Percentiles rank a stretch among this genome's conserved stretches.
Conservation (phyloP, 2,797 vertebrate species). For the Champsocephalus esox region DNA sequence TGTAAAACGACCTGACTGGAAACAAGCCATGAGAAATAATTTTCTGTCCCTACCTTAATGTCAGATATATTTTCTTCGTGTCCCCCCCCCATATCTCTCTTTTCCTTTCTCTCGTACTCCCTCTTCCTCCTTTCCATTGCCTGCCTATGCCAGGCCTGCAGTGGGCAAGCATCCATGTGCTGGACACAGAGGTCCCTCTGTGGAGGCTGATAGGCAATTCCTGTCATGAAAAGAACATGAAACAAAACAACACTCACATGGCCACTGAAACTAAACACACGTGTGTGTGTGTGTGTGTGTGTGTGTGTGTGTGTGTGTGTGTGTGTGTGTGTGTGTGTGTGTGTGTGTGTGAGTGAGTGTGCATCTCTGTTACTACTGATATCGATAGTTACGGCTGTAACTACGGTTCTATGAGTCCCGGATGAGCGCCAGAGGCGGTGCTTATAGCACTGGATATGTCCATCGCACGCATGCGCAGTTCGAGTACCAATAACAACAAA, state of each 20-base stretch:
- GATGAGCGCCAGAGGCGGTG: too few relatives aligned
- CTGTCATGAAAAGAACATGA: slow-evolving; percentile 22
- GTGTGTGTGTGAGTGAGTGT: too few relatives aligned
- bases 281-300: not conserved
- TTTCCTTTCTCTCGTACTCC: not conserved
- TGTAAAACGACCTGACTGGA: slow-evolving; percentile 52
- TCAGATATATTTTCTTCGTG: slow-evolving; percentile 52
- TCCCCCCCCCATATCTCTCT: not conserved
- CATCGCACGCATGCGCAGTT: too few relatives aligned
- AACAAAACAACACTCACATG: slow-evolving; percentile 30
- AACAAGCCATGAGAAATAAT: slow-evolving; percentile 36
- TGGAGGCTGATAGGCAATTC: slow-evolving; percentile 46
- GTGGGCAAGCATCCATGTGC: slow-evolving; percentile 45
- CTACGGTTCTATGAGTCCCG: too few relatives aligned
- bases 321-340: too few relatives aligned
- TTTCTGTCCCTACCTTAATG: slow-evolving; percentile 32
- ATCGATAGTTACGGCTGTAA: not conserved
- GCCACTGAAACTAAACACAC: slow-evolving; percentile 20
- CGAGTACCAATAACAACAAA: too few relatives aligned
- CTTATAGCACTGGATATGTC: too few relatives aligned
- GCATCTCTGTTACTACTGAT: not conserved
- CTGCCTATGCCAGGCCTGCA: slow-evolving; percentile 42
- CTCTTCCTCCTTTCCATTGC: slow-evolving; percentile 1
- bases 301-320: too few relatives aligned
- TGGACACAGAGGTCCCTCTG: slow-evolving; percentile 52